Conservation (phyloP, 2,113 vertebrate genomes). For the Ahaetulla prasina region DNA sequence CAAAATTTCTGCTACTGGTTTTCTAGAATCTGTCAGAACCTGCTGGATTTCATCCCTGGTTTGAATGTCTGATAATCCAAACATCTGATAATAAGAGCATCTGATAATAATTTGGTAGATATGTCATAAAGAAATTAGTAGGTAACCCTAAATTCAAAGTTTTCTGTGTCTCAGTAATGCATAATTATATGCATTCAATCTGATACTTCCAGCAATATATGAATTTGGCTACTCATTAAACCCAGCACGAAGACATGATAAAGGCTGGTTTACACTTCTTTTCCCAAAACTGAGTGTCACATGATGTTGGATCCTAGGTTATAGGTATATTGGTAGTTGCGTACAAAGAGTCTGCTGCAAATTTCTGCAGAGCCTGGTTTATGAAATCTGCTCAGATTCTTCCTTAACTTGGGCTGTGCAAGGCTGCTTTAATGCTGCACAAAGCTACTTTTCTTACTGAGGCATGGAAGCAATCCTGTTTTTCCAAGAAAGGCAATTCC, state of each 20-base stretch:
- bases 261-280: not conserved
- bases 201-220: not conserved
- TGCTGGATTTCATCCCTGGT: too few relatives aligned
- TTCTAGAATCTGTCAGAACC: too few relatives aligned
- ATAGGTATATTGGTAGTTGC: not conserved
- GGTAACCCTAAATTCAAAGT: not conserved
- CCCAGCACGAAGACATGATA: not conserved
- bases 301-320: not conserved
- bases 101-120: not conserved
- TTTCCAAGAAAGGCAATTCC: not conserved
- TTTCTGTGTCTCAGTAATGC: not conserved
- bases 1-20: too few relatives aligned
- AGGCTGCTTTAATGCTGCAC: not conserved
- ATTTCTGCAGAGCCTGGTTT: not conserved
- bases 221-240: not conserved
- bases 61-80: not conserved
- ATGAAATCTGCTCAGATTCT: not conserved
- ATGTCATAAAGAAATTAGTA: not conserved
- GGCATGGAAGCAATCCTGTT: not conserved
- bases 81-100: too few relatives aligned
- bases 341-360: not conserved
- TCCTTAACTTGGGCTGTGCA: not conserved
- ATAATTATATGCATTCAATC: not conserved
- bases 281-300: not conserved
- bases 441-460: not conserved